Conservation (phyloP, 1,140 invertebrate species). For the Metaphire vulgaris region DNA sequence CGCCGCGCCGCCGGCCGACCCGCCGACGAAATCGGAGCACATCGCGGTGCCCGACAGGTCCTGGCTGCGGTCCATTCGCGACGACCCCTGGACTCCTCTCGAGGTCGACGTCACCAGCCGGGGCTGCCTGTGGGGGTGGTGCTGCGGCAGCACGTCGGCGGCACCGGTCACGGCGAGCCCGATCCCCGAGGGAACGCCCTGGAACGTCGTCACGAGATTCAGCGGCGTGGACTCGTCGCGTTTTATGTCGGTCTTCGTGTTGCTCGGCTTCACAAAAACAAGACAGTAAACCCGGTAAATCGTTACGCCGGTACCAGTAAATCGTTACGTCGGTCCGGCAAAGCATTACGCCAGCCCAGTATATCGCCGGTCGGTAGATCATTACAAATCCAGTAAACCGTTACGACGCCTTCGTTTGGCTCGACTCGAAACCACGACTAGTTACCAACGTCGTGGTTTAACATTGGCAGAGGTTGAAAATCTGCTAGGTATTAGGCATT, state of each 20-base stretch:
- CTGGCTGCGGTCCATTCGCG: background rate
- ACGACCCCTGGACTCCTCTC: background rate
- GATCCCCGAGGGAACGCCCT: background rate
- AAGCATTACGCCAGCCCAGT: too few relatives aligned
- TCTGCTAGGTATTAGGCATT: too few relatives aligned
- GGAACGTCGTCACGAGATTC: background rate
- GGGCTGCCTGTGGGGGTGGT: background rate
- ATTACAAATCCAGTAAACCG: too few relatives aligned
- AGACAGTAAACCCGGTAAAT: too few relatives aligned
- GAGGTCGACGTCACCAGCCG: background rate
- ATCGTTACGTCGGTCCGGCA: too few relatives aligned
- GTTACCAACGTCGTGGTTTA: too few relatives aligned
- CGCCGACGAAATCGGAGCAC: background rate
- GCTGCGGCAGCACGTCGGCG: background rate
- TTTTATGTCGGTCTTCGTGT: constrained; percentile 35
- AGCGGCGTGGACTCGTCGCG: background rate
- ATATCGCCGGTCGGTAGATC: too few relatives aligned
- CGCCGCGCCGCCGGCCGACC: background rate
- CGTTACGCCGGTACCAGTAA: too few relatives aligned
- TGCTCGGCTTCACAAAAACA: constrained; percentile 31
- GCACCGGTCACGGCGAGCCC: background rate
- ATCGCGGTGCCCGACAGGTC: background rate
- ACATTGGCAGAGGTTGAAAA: too few relatives aligned
- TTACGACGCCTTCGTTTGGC: too few relatives aligned
- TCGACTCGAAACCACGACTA: too few relatives aligned